Evolutionary conservation across 2,113 vertebrate species (phyloP).

Genomic region (Callithrix jacchus): DNA sequence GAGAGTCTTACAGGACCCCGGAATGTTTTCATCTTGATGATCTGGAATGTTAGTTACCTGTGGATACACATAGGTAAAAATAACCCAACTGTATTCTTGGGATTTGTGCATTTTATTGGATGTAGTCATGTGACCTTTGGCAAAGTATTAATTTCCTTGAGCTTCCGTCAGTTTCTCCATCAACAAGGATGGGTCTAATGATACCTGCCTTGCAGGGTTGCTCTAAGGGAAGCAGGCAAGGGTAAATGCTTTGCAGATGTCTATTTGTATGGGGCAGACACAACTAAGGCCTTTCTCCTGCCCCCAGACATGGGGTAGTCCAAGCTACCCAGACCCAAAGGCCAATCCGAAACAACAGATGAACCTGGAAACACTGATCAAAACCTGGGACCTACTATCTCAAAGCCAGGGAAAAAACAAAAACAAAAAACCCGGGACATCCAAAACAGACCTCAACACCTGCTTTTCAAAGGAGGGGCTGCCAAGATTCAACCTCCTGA

Average conservation of each 20-base stretch:
- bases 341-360: background rate
- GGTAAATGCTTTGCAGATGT: accelerated
- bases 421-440: background rate
- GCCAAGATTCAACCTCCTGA: background rate
- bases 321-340: background rate
- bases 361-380: background rate
- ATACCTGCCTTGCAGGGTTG: background rate
- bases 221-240: background rate
- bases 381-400: background rate
- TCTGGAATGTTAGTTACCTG: background rate
- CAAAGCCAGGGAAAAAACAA: background rate
- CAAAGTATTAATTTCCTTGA: background rate
- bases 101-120: background rate
- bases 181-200: background rate
- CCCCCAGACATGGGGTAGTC: background rate
- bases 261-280: background rate
- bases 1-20: background rate
- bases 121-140: background rate
- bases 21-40: background rate
- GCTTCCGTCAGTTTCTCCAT: background rate
- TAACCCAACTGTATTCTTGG: background rate
- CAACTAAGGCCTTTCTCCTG: background rate
- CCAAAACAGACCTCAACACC: background rate
- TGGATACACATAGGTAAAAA: background rate
- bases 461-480: background rate